Percentiles rank a stretch among this genome's conserved stretches.
Conservation (phyloP, 1,140 invertebrate genomes). For the Diploscapter pachys region DNA sequence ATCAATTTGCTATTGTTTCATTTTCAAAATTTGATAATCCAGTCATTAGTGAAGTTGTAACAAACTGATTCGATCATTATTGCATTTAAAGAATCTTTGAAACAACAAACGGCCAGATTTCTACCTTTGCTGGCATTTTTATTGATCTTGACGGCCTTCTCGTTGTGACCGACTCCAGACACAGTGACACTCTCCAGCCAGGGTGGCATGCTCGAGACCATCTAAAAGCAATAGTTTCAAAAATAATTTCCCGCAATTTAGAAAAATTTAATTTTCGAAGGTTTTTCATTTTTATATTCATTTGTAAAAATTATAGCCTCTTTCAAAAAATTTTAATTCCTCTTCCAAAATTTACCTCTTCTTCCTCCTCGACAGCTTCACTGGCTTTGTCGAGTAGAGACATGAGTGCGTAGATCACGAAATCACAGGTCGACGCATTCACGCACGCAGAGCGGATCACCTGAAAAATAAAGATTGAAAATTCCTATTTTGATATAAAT, state of each 20-base stretch:
- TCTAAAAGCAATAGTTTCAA: constrained; percentile 9
- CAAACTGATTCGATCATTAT: too few relatives aligned
- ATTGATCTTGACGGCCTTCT: constrained; percentile 14
- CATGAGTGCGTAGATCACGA: constrained; percentile 45
- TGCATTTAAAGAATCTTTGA: too few relatives aligned
- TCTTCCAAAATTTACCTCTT: constrained; percentile 18
- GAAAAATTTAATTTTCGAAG: background rate
- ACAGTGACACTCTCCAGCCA: constrained; percentile 30
- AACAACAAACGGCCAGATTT: background rate
- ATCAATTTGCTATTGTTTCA: too few relatives aligned
- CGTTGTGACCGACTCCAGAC: constrained; percentile 23
- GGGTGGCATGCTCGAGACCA: constrained; percentile 14
- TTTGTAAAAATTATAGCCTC: background rate
- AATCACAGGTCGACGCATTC: constrained; percentile 52
- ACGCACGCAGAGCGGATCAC: constrained; percentile 31
- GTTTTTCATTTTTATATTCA: constrained; percentile 16
- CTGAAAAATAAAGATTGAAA: constrained; percentile 27
- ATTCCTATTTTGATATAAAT: background rate
- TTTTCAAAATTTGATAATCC: too few relatives aligned
- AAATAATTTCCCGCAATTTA: background rate
- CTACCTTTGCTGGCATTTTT: constrained; percentile 21
- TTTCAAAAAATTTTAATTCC: constrained; percentile 5
- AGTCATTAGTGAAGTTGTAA: too few relatives aligned
- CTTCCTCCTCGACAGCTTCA: constrained; percentile 24
- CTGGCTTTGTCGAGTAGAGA: constrained; percentile 41